Conservation (phyloP, 2,113 vertebrate genomes). For the Tenrec ecaudatus region DNA sequence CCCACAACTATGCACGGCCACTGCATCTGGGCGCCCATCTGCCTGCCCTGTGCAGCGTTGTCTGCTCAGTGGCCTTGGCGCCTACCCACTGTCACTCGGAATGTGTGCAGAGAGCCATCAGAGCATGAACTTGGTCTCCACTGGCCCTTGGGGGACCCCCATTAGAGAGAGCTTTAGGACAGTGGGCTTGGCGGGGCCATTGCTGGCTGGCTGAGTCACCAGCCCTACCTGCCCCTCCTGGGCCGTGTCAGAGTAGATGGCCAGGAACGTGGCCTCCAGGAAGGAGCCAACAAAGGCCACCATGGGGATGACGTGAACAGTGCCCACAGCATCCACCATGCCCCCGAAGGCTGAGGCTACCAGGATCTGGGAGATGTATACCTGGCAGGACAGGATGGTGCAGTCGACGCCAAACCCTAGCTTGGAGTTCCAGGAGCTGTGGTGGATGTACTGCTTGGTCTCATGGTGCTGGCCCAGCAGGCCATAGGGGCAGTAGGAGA, state of each 20-base stretch:
- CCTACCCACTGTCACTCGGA: conserved; percentile 63
- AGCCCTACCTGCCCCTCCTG: conserved; percentile 89
- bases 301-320: conserved; percentile 93
- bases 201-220: conserved; percentile 27
- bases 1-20: too few species aligned
- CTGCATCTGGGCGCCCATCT: too few species aligned
- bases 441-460: conserved; percentile 95
- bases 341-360: conserved; percentile 94
- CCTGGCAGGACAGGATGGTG: conserved; percentile 97
- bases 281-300: conserved; percentile 96
- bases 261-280: conserved; percentile 93
- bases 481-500: conserved; percentile 98
- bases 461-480: conserved; percentile 98
- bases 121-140: conserved; percentile 91
- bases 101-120: conserved; percentile 85
- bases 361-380: conserved; percentile 98
- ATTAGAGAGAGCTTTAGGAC: conserved; percentile 91
- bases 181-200: conserved; percentile 86
- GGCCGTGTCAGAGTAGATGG: conserved; percentile 93
- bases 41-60: rapidly evolving
- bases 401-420: conserved; percentile 98
- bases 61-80: conserved; percentile 35
- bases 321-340: conserved; percentile 91
- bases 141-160: conserved; percentile 76
- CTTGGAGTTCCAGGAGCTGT: conserved; percentile 94